Percentiles rank a stretch among this genome's conserved stretches.
Conservation (phyloP, 2,113 vertebrate species). For the Rhizomys pruinosus region DNA sequence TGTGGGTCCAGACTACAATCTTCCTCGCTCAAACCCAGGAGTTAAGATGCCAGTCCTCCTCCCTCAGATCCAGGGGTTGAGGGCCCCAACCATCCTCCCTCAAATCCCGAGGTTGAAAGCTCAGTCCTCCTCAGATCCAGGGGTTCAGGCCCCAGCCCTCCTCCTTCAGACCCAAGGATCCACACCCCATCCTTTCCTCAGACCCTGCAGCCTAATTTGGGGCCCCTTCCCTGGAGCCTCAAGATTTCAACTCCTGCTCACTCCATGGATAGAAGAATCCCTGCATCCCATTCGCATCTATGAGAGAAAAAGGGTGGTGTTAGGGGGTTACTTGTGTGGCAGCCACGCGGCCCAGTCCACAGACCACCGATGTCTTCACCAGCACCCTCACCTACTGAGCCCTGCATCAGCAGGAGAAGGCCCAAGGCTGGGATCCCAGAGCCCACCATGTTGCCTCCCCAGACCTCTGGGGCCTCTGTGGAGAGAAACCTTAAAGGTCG, state of each 20-base stretch:
- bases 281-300: constrained; percentile 78
- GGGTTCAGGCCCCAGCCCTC: accelerated
- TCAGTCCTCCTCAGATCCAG: neutral
- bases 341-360: neutral
- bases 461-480: constrained; percentile 58
- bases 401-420: constrained; percentile 71
- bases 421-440: constrained; percentile 60
- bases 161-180: neutral
- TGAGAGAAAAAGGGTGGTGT: neutral
- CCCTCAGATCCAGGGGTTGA: neutral
- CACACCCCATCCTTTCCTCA: neutral
- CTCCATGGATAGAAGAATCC: constrained; percentile 81
- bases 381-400: constrained; percentile 67
- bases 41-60: neutral
- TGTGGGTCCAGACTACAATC: neutral
- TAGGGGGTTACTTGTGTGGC: no score
- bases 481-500: neutral
- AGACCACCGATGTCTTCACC: neutral
- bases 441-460: constrained; percentile 69
- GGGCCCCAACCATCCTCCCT: neutral
- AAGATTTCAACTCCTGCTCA: constrained; percentile 36
- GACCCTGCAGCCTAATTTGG: neutral
- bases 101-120: neutral
- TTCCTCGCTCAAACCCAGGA: neutral
- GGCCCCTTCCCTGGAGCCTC: neutral